Conservation (phyloP, 1,140 invertebrate genomes). For the Ostrea edulis region DNA sequence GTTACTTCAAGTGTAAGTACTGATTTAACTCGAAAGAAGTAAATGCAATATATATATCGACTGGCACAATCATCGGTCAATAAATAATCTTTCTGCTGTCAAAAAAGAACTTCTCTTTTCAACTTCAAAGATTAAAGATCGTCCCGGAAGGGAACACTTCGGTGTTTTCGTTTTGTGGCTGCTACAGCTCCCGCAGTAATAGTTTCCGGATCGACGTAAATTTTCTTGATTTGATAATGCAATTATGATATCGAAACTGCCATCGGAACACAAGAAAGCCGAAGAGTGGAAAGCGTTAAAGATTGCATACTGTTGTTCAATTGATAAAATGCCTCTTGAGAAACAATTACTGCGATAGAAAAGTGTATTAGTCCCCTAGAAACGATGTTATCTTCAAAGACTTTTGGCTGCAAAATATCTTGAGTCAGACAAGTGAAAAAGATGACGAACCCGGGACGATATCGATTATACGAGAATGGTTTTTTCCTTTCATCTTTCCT, state of each 20-base stretch:
- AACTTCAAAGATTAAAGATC: constrained; percentile 35
- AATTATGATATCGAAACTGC: constrained; percentile 39
- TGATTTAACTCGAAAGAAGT: constrained; percentile 30
- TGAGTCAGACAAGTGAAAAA: constrained; percentile 38
- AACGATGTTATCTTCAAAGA: constrained; percentile 37
- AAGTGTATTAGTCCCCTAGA: constrained; percentile 34
- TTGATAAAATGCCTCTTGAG: constrained; percentile 34
- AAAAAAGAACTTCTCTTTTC: constrained; percentile 33
- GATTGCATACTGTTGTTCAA: constrained; percentile 35
- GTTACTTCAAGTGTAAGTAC: constrained; percentile 36
- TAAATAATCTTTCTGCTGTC: constrained; percentile 39
- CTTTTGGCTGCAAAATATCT: constrained; percentile 38
- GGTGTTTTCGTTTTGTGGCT: constrained; percentile 23
- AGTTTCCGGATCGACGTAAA: constrained; percentile 36
- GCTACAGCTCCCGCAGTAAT: constrained; percentile 1
- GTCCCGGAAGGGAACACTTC: constrained; percentile 37
- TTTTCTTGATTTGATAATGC: constrained; percentile 38
- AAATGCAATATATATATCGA: constrained; percentile 34
- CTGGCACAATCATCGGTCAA: constrained; percentile 16
- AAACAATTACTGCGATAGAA: constrained; percentile 35
- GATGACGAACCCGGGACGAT: constrained; percentile 34
- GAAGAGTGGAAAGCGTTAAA: constrained; percentile 30
- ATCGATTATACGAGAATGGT: constrained; percentile 30
- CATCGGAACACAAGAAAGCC: constrained; percentile 37
- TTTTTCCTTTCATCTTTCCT: constrained; percentile 9